These are phyloP conservation scores for Rhynchophorus ferrugineus DNA, from an alignment of 1,140 invertebrate species.

Conservation along the genomic window DNA sequence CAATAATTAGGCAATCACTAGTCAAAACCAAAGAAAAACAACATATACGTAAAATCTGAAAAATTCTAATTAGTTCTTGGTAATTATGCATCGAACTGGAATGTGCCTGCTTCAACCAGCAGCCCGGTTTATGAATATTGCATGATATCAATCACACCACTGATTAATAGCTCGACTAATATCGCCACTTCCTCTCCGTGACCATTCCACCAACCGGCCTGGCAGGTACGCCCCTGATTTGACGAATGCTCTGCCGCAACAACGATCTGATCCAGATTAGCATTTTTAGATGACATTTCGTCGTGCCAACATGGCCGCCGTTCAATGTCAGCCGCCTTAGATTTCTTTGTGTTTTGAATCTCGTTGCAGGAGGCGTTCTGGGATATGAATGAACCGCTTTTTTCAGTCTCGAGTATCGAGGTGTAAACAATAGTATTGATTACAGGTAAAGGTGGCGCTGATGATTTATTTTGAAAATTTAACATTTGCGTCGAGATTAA, in stretches of 20 bases:
- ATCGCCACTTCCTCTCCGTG: not conserved
- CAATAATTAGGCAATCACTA: no score
- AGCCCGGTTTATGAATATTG: not conserved
- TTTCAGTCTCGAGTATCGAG: constrained; percentile 8
- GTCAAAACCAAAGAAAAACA: no score
- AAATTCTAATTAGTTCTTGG: no score
- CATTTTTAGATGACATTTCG: constrained; percentile 25
- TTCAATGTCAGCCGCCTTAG: constrained; percentile 24
- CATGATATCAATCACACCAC: not conserved
- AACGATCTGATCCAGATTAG: constrained; percentile 20
- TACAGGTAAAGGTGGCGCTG: not conserved
- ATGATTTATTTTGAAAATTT: not conserved
- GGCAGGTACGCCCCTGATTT: constrained; percentile 10
- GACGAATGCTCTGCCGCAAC: constrained; percentile 1
- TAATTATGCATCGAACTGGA: no score
- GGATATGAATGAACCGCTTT: constrained; percentile 20
- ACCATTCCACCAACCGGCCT: no score
- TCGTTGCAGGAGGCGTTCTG: constrained; percentile 20
- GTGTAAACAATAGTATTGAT: constrained; percentile 21
- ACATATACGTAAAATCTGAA: no score
- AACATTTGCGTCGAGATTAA: not conserved
- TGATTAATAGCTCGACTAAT: not conserved
- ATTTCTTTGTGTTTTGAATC: constrained; percentile 20
- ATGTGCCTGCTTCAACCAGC: no score
- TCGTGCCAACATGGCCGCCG: constrained; percentile 13